A percentile compares a stretch with the other conserved stretches of the same genome.
Evolutionary conservation across 1,140 invertebrate species (phyloP).

Genomic region (Trichoplusia ni): DNA sequence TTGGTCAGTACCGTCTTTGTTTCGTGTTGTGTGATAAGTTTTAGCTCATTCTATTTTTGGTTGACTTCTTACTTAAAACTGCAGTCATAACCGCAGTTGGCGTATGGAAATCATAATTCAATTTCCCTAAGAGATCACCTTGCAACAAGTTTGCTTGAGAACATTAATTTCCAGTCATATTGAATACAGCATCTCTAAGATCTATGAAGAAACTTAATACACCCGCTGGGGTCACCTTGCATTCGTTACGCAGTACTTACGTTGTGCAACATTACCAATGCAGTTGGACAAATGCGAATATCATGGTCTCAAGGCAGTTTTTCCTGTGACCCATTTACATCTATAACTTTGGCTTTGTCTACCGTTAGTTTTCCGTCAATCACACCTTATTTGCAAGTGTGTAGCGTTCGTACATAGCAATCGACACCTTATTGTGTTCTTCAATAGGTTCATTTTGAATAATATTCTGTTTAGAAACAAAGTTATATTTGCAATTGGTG

Average conservation of each 20-base stretch:
- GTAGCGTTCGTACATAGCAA: slow-evolving; percentile 35
- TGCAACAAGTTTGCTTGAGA: slow-evolving; percentile 10
- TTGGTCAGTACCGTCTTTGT: neutral
- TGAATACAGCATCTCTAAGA: slow-evolving; percentile 25
- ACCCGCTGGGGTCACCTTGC: slow-evolving; percentile 54
- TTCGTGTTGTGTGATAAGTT: neutral
- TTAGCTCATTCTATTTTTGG: neutral
- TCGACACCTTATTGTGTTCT: slow-evolving; percentile 43
- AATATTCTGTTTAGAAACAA: slow-evolving; percentile 37
- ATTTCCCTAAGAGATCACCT: slow-evolving; percentile 1
- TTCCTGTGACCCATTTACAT: slow-evolving; percentile 43
- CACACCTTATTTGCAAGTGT: slow-evolving; percentile 52
- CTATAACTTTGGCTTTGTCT: slow-evolving; percentile 39
- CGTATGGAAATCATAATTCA: neutral
- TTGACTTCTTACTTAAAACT: neutral
- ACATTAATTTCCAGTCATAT: slow-evolving; percentile 14
- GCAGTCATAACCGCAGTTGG: too few species aligned
- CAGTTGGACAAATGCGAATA: slow-evolving; percentile 31
- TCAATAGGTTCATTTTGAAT: slow-evolving; percentile 44
- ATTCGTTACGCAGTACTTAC: slow-evolving; percentile 48
- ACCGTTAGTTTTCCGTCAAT: slow-evolving; percentile 60
- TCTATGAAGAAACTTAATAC: slow-evolving; percentile 46
- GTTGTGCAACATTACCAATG: slow-evolving; percentile 40
- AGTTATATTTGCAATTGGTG: slow-evolving; percentile 37
- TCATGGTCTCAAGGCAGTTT: slow-evolving; percentile 40